Evolutionary conservation across 2,797 vertebrate species (phyloP).

Genomic region (Eremophila alpestris): DNA sequence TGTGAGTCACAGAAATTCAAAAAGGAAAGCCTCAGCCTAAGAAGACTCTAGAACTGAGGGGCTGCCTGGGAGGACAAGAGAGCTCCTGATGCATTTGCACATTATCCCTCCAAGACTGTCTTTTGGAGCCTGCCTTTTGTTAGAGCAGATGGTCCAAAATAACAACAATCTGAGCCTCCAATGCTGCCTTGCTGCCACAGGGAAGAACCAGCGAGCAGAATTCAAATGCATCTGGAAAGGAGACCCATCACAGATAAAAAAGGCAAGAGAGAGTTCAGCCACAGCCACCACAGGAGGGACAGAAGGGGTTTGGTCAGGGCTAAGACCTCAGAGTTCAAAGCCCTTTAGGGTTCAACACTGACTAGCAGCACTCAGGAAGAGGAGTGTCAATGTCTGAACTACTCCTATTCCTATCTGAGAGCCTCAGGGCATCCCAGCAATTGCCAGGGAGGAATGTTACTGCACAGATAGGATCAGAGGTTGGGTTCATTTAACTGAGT

Average conservation of each 20-base stretch:
- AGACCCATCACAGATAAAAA: neutral
- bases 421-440: neutral
- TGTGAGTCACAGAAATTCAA: neutral
- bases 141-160: neutral
- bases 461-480: neutral
- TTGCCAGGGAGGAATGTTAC: neutral
- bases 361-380: neutral
- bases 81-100: neutral
- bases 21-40: neutral
- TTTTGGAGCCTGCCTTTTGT: neutral
- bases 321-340: neutral
- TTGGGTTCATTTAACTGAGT: neutral
- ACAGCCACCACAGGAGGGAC: neutral
- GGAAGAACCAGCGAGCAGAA: neutral
- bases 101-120: neutral
- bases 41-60: neutral
- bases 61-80: neutral
- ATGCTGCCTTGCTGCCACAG: neutral
- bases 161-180: neutral
- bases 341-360: neutral
- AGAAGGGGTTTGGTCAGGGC: neutral
- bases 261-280: neutral
- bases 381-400: neutral
- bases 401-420: neutral
- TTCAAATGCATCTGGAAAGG: neutral